phyloP scores from a whole-genome alignment of 1,140 invertebrate genomes.

The Calliopsis andreniformis region DNA sequence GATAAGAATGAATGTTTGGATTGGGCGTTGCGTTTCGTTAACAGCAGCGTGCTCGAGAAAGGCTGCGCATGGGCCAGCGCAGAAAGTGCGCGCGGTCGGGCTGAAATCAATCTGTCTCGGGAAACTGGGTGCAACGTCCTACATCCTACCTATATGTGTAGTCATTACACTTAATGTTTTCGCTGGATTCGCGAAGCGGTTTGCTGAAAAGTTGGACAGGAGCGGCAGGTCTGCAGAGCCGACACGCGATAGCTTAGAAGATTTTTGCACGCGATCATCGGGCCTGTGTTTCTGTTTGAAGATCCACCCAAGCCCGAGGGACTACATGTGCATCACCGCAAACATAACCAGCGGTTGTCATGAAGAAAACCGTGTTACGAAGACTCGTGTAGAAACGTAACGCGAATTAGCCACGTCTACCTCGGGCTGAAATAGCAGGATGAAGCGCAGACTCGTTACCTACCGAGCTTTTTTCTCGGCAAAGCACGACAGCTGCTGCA shows the following conservation, averaged over 20 bases:
- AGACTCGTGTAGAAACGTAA: background rate
- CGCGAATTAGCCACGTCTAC: slow-evolving; percentile 4
- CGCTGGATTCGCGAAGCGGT: background rate
- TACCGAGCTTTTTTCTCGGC: background rate
- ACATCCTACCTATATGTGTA: background rate
- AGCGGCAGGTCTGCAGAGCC: background rate
- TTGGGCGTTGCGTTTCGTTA: background rate
- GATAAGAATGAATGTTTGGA: too few species aligned
- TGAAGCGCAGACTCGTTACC: background rate
- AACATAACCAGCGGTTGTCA: slow-evolving; percentile 34
- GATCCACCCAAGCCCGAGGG: slow-evolving; percentile 9
- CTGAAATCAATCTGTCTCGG: slow-evolving; percentile 16
- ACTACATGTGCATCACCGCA: background rate
- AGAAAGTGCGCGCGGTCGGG: background rate
- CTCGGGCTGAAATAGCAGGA: background rate
- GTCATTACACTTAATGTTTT: slow-evolving; percentile 19
- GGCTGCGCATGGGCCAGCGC: background rate
- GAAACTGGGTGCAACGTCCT: background rate
- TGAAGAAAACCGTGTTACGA: slow-evolving; percentile 12
- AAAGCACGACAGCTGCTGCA: background rate
- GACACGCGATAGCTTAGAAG: slow-evolving; percentile 44
- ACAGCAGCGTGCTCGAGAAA: background rate
- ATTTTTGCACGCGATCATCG: slow-evolving; percentile 56
- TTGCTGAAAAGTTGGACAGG: slow-evolving; percentile 23
- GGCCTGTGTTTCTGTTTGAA: background rate